Evolutionary conservation across 2,888 invertebrate species (phyloP).

Genomic region (Oeneis ivallda): DNA sequence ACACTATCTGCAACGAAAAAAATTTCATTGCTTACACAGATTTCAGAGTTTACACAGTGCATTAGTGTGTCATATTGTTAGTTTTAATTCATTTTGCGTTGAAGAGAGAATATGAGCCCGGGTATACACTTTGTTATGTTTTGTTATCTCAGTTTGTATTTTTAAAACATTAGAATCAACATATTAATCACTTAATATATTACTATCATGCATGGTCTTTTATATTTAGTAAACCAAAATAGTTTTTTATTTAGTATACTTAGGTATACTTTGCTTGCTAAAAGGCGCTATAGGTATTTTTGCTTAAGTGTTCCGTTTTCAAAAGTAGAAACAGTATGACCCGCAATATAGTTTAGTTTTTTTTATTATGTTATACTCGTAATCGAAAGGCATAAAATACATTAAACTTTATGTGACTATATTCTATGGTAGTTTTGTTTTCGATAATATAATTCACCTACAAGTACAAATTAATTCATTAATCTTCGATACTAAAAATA

Average conservation of each 20-base stretch:
- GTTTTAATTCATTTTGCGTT: too few species aligned
- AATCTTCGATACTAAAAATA: not conserved
- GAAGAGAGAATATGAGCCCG: too few species aligned
- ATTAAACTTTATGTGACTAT: not conserved
- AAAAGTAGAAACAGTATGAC: not conserved
- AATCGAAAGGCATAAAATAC: not conserved
- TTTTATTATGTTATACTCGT: too few species aligned
- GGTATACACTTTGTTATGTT: too few species aligned
- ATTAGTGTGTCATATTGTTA: too few species aligned
- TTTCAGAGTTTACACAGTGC: too few species aligned
- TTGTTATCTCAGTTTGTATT: too few species aligned
- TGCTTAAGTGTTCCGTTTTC: not conserved
- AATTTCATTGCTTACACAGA: too few species aligned
- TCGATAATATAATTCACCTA: constrained; percentile 34
- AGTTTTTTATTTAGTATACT: not conserved
- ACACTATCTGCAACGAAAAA: too few species aligned
- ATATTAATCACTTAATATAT: not conserved
- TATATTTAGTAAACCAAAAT: not conserved
- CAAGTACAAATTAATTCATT: constrained; percentile 33
- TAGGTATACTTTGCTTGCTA: not conserved
- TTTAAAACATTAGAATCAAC: not conserved
- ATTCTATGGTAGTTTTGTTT: constrained; percentile 9
- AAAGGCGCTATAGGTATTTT: too few species aligned
- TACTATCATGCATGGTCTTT: constrained; percentile 9
- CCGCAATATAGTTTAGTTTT: too few species aligned